Base-by-base conservation (phyloP, 2,797 vertebrate genomes). In the Trematomus bernacchii region DNA sequence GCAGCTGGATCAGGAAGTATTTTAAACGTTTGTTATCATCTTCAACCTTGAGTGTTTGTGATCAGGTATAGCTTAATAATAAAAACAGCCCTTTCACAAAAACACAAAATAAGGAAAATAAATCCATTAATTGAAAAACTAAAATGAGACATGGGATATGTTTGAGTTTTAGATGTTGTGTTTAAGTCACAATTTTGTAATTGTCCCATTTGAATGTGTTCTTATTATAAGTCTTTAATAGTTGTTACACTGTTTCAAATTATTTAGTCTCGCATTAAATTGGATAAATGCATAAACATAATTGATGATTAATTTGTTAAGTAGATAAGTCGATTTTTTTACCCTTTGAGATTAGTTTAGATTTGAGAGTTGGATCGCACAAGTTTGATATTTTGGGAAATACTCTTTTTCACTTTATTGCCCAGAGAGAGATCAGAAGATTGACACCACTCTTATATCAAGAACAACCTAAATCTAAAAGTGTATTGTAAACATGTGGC, bases 1-100 rank as follows among this genome's bases (percentile, higher is more conserved):
- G 74, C 59, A 54, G 62, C 62, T 63, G 55, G 46, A 61, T 61
- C 19, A 6, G 27, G 33, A 21, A 14, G 23, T 63, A 87, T 77
- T 73, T 84, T 75, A 64, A 79, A 74, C 66, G 66, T 62, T 50
- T 21, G 23, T 48, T 10, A 0, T 19, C 52, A 71, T 46, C 14
- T 64, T 73, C 10, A 12, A 21, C 30, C 66, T 47, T 0, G 0
- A 11, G 4, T 54, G 33, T 46, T 66, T 53, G 19, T 19, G 19
- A 2, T 73, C 66, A 76, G 37, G 18, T 13, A 51, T 13, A 51
- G 40, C 2, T 73, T 62, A 60, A 60, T 66, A 30, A 71, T 66
- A 30, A 71, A 9, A 61, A 70, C 15, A 46, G 44, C 13, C 53
- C 8, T 11, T 8, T 57, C 6, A 33, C 8, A 7, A 48, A 46